A percentile compares a stretch with the other conserved stretches of the same genome.
Conservation (phyloP, 2,113 vertebrate species). For the Dicrurus megarhynchus region DNA sequence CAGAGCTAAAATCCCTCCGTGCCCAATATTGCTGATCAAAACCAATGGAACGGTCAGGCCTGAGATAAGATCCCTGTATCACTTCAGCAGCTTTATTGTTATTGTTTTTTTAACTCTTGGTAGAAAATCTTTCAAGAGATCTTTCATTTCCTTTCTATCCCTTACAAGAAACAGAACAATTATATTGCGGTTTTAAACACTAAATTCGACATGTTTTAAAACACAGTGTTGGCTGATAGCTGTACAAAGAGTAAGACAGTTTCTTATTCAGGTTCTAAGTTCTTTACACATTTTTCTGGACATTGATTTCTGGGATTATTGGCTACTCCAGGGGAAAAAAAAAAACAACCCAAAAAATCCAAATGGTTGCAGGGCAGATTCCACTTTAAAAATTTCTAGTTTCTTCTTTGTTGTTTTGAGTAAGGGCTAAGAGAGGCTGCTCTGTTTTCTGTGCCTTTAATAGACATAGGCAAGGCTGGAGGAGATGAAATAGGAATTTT, state of each 20-base stretch:
- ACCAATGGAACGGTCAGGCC: not conserved
- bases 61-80: not conserved
- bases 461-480: not conserved
- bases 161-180: not conserved
- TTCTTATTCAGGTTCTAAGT: not conserved
- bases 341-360: not conserved
- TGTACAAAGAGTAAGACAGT: not conserved
- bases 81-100: not conserved
- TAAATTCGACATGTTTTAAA: not conserved
- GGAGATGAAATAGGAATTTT: not conserved
- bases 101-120: not conserved
- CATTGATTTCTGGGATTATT: not conserved
- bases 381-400: not conserved
- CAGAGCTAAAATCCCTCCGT: not conserved
- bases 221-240: not conserved
- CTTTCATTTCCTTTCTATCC: slow-evolving; percentile 44
- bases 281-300: not conserved
- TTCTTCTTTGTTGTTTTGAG: not conserved
- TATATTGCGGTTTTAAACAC: not conserved
- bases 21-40: not conserved
- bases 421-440: not conserved
- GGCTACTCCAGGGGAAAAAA: accelerated
- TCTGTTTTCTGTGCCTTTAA: not conserved
- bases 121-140: slow-evolving; percentile 9
- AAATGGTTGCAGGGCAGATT: not conserved